Evolutionary conservation across 2,113 vertebrate genomes (phyloP).

Genomic region (Mesoclemmys tuberculata): DNA sequence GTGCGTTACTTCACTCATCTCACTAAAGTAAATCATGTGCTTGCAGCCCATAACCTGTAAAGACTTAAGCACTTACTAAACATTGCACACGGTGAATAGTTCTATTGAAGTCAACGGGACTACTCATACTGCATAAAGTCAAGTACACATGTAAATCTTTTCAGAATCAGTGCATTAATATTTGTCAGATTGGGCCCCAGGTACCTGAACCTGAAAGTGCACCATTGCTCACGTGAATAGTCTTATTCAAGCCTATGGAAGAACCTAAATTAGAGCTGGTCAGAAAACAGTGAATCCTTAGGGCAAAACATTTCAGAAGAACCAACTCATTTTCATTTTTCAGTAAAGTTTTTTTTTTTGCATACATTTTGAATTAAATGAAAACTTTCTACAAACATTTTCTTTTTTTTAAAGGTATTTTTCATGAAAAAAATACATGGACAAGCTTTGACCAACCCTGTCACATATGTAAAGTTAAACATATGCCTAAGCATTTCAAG

Average conservation of each 20-base stretch:
- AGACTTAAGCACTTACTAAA: neutral
- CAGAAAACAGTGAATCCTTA: neutral
- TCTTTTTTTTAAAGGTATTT: neutral
- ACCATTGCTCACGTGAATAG: neutral
- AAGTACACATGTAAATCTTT: neutral
- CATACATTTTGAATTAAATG: conserved; percentile 10
- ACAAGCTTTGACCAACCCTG: conserved; percentile 27
- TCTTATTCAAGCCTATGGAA: neutral
- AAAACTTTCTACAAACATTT: neutral
- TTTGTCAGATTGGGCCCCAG: neutral
- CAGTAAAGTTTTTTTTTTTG: neutral
- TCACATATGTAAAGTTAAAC: conserved; percentile 42
- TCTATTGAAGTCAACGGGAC: neutral
- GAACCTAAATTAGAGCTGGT: neutral
- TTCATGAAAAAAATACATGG: conserved; percentile 34
- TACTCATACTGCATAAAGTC: neutral
- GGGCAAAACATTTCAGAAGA: neutral
- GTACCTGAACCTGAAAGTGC: neutral
- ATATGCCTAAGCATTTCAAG: conserved; percentile 58
- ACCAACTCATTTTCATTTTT: neutral
- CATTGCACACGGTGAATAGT: neutral
- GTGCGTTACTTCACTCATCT: neutral
- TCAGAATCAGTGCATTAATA: neutral
- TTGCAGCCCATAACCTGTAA: neutral
- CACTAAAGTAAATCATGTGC: neutral